Evolutionary conservation across 1,140 invertebrate species (phyloP).

Genomic region (Telenomus remus): DNA sequence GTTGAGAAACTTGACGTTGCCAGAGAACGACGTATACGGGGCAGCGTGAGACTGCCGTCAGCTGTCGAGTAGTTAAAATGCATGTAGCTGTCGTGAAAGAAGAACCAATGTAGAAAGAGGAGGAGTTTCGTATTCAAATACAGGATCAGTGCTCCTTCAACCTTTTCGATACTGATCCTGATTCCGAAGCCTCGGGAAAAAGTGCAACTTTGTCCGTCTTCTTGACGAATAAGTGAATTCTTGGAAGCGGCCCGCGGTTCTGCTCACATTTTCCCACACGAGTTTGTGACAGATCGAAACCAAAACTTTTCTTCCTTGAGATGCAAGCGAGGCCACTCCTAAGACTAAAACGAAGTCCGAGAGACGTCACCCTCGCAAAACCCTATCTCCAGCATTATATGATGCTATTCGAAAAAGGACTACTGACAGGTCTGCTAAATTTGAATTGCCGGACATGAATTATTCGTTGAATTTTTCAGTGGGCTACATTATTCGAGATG

Average conservation of each 20-base stretch:
- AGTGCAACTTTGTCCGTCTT: slow-evolving; percentile 72
- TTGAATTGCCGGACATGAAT: slow-evolving; percentile 38
- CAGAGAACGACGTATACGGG: slow-evolving; percentile 59
- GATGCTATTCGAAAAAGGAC: slow-evolving; percentile 17
- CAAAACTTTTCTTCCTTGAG: slow-evolving; percentile 33
- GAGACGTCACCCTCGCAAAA: slow-evolving; percentile 27
- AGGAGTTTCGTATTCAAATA: slow-evolving; percentile 75
- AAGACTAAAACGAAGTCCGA: slow-evolving; percentile 41
- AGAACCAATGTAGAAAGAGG: slow-evolving; percentile 43
- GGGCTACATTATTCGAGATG: not conserved
- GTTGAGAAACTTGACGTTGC: slow-evolving; percentile 73
- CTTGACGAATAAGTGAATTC: slow-evolving; percentile 59
- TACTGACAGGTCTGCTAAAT: slow-evolving; percentile 28
- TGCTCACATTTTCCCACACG: slow-evolving; percentile 71
- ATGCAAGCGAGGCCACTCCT: slow-evolving; percentile 34
- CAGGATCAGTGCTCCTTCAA: slow-evolving; percentile 73
- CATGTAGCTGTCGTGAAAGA: slow-evolving; percentile 70
- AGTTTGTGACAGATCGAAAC: slow-evolving; percentile 47
- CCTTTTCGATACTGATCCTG: slow-evolving; percentile 71
- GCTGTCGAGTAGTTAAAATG: slow-evolving; percentile 76
- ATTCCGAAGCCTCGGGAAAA: slow-evolving; percentile 66
- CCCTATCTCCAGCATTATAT: slow-evolving; percentile 39
- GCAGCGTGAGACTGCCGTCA: slow-evolving; percentile 72
- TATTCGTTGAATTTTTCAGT: slow-evolving; percentile 35
- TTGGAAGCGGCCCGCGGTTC: slow-evolving; percentile 55